Percentiles rank a stretch among this genome's conserved stretches.
phyloP scores from a whole-genome alignment of 2,888 invertebrate genomes.

The Gastrophysa polygoni region DNA sequence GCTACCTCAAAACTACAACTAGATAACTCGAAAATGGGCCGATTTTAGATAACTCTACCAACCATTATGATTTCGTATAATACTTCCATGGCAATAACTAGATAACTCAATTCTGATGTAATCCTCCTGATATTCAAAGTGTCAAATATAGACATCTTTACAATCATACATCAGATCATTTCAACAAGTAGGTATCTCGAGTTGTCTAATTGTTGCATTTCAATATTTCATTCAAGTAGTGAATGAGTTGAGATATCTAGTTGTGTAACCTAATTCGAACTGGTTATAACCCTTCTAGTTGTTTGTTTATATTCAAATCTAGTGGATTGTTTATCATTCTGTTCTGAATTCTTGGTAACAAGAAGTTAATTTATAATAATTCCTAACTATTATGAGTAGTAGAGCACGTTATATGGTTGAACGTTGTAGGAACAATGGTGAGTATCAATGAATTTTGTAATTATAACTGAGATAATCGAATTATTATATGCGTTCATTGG shows the following conservation, averaged over 20 bases:
- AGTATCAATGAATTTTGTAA: too few relatives aligned
- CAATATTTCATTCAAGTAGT: neutral
- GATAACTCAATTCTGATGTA: neutral
- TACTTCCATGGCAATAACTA: neutral
- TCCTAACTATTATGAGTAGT: too few relatives aligned
- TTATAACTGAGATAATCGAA: too few relatives aligned
- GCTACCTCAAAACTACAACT: too few relatives aligned
- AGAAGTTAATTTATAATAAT: too few relatives aligned
- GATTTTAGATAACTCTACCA: neutral
- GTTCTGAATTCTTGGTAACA: too few relatives aligned
- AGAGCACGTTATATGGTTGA: too few relatives aligned
- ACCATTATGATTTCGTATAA: neutral
- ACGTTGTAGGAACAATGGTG: too few relatives aligned
- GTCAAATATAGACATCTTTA: neutral
- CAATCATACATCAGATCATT: neutral
- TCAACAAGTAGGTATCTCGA: neutral
- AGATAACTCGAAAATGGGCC: neutral
- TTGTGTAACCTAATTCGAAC: neutral
- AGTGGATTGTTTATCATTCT: too few relatives aligned
- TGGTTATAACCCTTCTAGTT: too few relatives aligned
- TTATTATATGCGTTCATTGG: too few relatives aligned
- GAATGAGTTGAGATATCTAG: neutral
- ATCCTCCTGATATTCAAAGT: neutral
- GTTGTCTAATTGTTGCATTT: slow-evolving; percentile 1
- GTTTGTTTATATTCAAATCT: too few relatives aligned